Evolutionary conservation across 2,888 invertebrate species (phyloP), one percentile per base, ranked within the genome.

Genomic region (Napeogenes sylphis): DNA sequence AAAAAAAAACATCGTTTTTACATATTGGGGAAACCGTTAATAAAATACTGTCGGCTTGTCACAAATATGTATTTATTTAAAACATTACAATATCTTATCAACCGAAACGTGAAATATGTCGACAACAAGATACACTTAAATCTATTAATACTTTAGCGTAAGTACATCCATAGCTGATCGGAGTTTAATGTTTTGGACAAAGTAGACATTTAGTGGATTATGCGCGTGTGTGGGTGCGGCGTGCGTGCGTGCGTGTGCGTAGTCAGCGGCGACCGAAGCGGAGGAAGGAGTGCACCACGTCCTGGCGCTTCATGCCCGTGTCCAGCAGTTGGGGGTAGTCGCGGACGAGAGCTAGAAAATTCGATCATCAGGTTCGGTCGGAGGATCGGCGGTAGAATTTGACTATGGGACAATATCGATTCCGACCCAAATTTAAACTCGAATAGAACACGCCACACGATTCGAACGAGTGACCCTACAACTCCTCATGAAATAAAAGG

Each of bases 231-330:
- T 63, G 47, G 47, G 59, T 51, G 53, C 21, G 63, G 45, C n/a
- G n/a, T n/a, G 46, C 45, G 51, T 59, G 56, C 35, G 66, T 72
- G 71, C 58, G 66, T 46, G 58, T 59, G 45, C 61, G 65, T 63
- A 68, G 85, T 90, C 94, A 94, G 91, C 95, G 93, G 81, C 95
- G 94, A 62, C 97, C 97, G 83, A 97, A 97, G 77, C 97, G 94
- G 74, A 97, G 92, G 90, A 97, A 97, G 62, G 97, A 96, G 86
- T 97, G 97, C 76, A 97, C 96, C 57, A 96, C 95, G 87, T 97
- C 97, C 79, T 97, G 96, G 67, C 97, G 92, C 85, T 97, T 96
- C 76, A 93, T 93, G 69, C 94, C 95, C 70, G 93, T 93, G 87
- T 94, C 94, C 59, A 91, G 78, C 4, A 91, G 84, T 62, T 91